Evolutionary conservation across 2,797 vertebrate species (phyloP).

Genomic region (Anguilla marmorata): DNA sequence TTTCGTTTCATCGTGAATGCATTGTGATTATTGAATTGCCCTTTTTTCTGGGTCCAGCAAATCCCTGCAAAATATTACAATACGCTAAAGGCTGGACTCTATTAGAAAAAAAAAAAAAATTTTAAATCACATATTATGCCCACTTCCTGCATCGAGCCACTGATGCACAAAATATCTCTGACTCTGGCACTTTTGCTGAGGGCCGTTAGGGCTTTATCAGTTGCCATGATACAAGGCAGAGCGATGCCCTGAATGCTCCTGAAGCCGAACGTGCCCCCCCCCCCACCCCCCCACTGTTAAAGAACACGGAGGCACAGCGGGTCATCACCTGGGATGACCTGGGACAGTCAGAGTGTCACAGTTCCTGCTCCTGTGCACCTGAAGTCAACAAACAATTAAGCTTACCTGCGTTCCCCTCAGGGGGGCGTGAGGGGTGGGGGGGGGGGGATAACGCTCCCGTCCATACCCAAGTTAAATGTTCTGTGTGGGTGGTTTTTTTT

Average conservation of each 20-base stretch:
- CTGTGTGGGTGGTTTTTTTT: not conserved
- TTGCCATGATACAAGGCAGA: not conserved
- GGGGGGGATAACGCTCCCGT: not conserved
- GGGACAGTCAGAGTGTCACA: not conserved
- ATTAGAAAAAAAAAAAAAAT: not conserved
- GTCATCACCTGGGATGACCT: not conserved
- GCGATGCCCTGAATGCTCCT: not conserved
- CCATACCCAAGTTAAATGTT: not conserved
- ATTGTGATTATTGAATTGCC: not conserved
- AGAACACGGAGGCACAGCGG: not conserved
- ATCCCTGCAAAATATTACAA: not conserved
- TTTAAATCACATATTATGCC: not conserved
- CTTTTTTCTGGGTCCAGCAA: not conserved
- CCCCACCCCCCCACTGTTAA: not conserved
- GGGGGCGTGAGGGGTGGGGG: no score
- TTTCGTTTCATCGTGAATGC: not conserved
- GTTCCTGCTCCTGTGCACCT: not conserved
- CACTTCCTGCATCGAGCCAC: not conserved
- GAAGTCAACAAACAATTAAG: constrained; percentile 1
- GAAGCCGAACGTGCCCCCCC: not conserved
- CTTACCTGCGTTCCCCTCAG: not conserved
- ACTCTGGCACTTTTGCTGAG: not conserved
- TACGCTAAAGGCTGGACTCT: not conserved
- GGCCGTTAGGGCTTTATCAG: not conserved
- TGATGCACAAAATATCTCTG: not conserved